These are phyloP conservation scores for Podarcis cretensis DNA, from an alignment of 2,113 vertebrate genomes.

Conservation along the genomic window DNA sequence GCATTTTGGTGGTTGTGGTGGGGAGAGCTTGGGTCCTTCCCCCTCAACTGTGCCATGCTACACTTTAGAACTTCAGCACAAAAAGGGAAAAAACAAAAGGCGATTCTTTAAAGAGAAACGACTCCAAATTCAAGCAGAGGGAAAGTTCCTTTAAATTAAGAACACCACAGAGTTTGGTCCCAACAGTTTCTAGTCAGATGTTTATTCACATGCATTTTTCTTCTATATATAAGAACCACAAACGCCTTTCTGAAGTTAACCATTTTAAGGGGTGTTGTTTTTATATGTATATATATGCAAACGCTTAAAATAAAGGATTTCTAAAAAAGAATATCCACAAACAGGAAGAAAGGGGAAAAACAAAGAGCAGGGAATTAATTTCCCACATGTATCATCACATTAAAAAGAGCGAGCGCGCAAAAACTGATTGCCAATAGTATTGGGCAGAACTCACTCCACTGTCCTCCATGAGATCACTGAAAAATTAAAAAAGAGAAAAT, in stretches of 20 bases:
- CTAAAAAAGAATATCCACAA: constrained; percentile 49
- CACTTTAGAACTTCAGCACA: constrained; percentile 59
- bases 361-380: constrained; percentile 52
- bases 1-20: constrained; percentile 27
- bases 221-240: constrained; percentile 75
- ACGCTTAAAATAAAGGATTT: constrained; percentile 65
- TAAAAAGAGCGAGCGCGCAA: constrained; percentile 72
- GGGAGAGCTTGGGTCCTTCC: not conserved
- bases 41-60: constrained; percentile 51
- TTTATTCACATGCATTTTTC: constrained; percentile 82
- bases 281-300: constrained; percentile 68
- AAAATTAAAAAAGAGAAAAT: constrained; percentile 43
- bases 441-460: constrained; percentile 69
- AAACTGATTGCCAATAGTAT: constrained; percentile 64
- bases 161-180: constrained; percentile 79
- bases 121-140: constrained; percentile 73
- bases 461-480: constrained; percentile 61
- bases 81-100: constrained; percentile 62
- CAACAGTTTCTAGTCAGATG: constrained; percentile 77
- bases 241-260: constrained; percentile 71
- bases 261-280: constrained; percentile 53
- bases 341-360: constrained; percentile 40
- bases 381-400: constrained; percentile 43
- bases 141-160: constrained; percentile 56
- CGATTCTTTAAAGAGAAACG: constrained; percentile 67